Evolutionary conservation across 2,113 vertebrate genomes (phyloP).

Genomic region (Scartelaos histophorus): DNA sequence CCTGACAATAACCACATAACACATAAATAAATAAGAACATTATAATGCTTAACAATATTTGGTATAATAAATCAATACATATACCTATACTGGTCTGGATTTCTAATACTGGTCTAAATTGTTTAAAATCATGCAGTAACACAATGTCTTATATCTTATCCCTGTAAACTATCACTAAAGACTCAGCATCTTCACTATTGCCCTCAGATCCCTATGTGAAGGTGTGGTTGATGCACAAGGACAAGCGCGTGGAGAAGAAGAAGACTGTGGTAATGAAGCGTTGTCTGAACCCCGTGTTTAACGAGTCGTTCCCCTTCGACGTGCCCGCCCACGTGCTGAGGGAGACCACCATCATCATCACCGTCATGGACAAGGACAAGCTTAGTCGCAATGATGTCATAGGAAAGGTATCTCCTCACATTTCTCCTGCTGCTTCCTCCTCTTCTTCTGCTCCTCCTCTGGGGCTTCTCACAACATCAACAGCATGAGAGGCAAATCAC

Average conservation of each 20-base stretch:
- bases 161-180: background rate
- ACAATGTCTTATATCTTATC: conserved; percentile 4
- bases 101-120: too few relatives aligned
- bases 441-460: conserved; percentile 34
- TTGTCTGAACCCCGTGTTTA: conserved; percentile 97
- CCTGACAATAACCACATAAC: background rate
- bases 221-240: conserved; percentile 99
- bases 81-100: too few relatives aligned
- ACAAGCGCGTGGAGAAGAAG: conserved; percentile 98
- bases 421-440: conserved; percentile 34
- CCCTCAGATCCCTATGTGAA: conserved; percentile 94
- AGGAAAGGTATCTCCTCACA: conserved; percentile 86
- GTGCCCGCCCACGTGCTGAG: conserved; percentile 95
- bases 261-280: conserved; percentile 98
- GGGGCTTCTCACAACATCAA: conserved; percentile 42
- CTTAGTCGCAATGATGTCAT: conserved; percentile 99
- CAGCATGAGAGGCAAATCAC: conserved; percentile 23
- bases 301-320: conserved; percentile 97
- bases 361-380: conserved; percentile 98
- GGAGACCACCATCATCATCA: conserved; percentile 98
- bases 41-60: too few relatives aligned
- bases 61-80: too few relatives aligned
- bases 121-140: too few relatives aligned
- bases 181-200: conserved; percentile 5
- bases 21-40: background rate